Evolutionary conservation across 2,888 invertebrate species (phyloP).

Genomic region (Ischnus inquisitorius): DNA sequence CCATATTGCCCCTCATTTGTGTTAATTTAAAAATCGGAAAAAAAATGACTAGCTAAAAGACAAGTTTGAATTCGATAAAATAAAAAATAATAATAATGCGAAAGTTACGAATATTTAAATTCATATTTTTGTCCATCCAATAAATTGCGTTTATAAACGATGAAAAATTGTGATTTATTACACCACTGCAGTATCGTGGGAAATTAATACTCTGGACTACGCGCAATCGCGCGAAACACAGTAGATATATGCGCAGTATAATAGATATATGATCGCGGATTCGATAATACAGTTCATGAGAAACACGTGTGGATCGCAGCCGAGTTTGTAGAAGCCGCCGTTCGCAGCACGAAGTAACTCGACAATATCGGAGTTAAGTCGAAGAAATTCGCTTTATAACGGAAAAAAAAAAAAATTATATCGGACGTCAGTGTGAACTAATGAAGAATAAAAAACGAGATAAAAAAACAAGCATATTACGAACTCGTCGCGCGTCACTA

Average conservation of each 20-base stretch:
- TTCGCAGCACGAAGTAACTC: neutral
- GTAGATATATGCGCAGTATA: neutral
- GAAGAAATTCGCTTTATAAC: constrained; percentile 9
- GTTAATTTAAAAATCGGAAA: neutral
- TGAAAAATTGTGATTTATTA: constrained; percentile 3
- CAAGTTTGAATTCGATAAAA: neutral
- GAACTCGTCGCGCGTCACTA: constrained; percentile 14
- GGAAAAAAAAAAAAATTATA: neutral
- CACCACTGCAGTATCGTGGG: neutral
- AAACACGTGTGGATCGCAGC: constrained; percentile 11
- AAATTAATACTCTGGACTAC: neutral
- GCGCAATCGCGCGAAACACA: neutral
- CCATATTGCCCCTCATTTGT: neutral
- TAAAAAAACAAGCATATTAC: neutral
- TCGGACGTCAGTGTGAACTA: neutral
- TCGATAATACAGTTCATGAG: neutral
- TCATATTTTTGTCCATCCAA: neutral
- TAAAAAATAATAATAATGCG: neutral
- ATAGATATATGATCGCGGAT: neutral
- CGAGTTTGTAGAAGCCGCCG: neutral
- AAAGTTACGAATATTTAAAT: neutral
- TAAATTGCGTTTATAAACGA: neutral
- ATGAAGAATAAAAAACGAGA: neutral
- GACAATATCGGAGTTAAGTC: neutral
- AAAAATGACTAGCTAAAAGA: neutral